Base-by-base conservation (phyloP, 2,797 vertebrate genomes). In the Oreochromis mossambicus region DNA sequence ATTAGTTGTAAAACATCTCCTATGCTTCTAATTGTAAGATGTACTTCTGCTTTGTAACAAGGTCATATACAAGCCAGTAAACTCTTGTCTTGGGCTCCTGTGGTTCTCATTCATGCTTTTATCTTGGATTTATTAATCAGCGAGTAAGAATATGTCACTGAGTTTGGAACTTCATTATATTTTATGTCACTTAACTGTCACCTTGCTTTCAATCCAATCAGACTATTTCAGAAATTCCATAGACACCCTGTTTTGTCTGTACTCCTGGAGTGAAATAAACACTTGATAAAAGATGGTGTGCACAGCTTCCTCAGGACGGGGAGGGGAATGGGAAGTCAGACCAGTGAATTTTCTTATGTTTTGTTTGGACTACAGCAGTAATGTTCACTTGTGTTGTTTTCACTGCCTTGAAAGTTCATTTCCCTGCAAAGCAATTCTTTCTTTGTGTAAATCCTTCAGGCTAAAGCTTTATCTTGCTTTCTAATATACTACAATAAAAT, bases 221-320 rank as follows among this genome's bases (percentile, higher is more conserved):
- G 10, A 68, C 76, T 38, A 12, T 81, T 87, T 83, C 84, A 83
- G 85, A 87, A 86, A 77, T 68, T 79, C 82, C 3, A n/a, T 46
- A 17, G 82, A 89, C 84, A 46, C 92, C 86, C 90, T 93, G 93
- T 94, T 95, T 94, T 89, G 91, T 94, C 92, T 95, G 82, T 84
- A 77, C 19, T 75, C 68, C 79, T n/a, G 73, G 50, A 85, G 87
- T 93, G 90, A 86, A 92, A 94, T 94, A 95, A 95, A 96, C 91
- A 90, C 50, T 81, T 29, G 80, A 87, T 89, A 89, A 90, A 91
- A 86, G 79, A 93, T 80, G 89, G 90, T 91, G 88, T 83, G 87
- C 88, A 86, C 52, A 2, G 24, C 24, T 56, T 82, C 79, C 50
- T 26, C 80, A 5, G 86, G 81, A 70, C 4, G 61, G 70, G 58